A percentile compares a stretch with the other conserved stretches of the same genome.
Evolutionary conservation across 1,140 invertebrate genomes (phyloP).

Genomic region (Mactra quadrangularis): DNA sequence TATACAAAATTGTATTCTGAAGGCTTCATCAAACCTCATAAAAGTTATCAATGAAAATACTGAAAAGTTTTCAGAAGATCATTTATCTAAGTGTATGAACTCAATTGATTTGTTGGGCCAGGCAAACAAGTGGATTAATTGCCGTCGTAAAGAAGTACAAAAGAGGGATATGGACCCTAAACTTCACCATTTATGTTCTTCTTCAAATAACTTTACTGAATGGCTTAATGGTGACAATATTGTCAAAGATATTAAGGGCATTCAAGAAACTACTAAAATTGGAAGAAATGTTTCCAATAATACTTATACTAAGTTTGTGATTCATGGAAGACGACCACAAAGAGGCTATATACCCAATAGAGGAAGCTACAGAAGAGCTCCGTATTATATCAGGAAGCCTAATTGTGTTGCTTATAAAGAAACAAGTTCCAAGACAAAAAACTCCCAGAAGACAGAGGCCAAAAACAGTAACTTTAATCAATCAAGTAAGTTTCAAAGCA

Average conservation of each 20-base stretch:
- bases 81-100: background rate
- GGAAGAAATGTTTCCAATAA: background rate
- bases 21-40: background rate
- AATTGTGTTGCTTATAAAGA: background rate
- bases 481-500: background rate
- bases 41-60: background rate
- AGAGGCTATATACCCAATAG: background rate
- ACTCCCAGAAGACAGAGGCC: background rate
- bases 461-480: background rate
- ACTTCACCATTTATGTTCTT: slow-evolving; percentile 9
- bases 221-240: background rate
- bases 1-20: background rate
- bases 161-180: slow-evolving; percentile 16
- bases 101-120: slow-evolving; percentile 17
- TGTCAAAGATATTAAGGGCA: background rate
- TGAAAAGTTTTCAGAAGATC: background rate
- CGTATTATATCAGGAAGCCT: background rate
- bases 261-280: background rate
- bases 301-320: background rate
- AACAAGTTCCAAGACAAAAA: background rate
- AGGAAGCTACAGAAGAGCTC: background rate
- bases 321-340: background rate
- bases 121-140: slow-evolving; percentile 16
- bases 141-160: background rate
- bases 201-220: background rate